A percentile compares a stretch with the other conserved stretches of the same genome.
These are phyloP conservation scores for Pachliopta kotzebuea DNA, from an alignment of 2,888 invertebrate genomes.

Conservation along the genomic window DNA sequence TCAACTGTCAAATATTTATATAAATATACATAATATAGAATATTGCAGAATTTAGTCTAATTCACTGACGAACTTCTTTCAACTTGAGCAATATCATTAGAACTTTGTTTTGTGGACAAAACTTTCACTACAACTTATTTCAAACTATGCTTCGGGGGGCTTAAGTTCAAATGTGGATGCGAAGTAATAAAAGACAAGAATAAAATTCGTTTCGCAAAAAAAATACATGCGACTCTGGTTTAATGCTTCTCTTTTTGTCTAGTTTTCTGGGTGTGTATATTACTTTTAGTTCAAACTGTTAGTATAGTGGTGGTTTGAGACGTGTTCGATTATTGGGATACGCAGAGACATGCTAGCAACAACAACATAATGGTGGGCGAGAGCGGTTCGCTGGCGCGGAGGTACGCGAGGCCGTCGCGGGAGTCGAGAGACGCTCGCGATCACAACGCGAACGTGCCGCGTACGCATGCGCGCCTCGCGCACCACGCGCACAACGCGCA, in stretches of 20 bases:
- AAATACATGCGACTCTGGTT: conserved; percentile 13
- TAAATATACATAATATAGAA: conserved; percentile 14
- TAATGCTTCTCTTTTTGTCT: conserved; percentile 25
- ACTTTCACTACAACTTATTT: conserved; percentile 36
- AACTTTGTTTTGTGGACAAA: conserved; percentile 33
- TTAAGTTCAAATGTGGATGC: conserved; percentile 39
- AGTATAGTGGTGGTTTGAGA: conserved; percentile 66
- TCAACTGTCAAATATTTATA: not conserved
- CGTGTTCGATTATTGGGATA: conserved; percentile 68
- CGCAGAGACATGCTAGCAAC: conserved; percentile 82
- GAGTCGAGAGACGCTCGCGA: conserved; percentile 46
- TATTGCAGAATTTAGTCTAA: conserved; percentile 42
- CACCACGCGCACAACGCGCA: conserved; percentile 48
- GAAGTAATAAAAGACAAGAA: conserved; percentile 53
- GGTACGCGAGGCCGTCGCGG: conserved; percentile 66
- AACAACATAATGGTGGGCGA: conserved; percentile 79
- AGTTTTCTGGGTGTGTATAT: conserved; percentile 32
- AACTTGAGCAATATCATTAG: conserved; percentile 34
- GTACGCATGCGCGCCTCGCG: conserved; percentile 64
- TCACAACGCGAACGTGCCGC: conserved; percentile 70
- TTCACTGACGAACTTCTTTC: conserved; percentile 44
- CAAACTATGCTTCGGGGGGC: conserved; percentile 55
- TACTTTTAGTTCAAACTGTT: conserved; percentile 35
- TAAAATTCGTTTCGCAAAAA: conserved; percentile 14
- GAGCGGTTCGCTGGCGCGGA: conserved; percentile 74